A percentile compares a stretch with the other conserved stretches of the same genome.
phyloP scores from a whole-genome alignment of 2,888 invertebrate species.

The Chesias legatella region DNA sequence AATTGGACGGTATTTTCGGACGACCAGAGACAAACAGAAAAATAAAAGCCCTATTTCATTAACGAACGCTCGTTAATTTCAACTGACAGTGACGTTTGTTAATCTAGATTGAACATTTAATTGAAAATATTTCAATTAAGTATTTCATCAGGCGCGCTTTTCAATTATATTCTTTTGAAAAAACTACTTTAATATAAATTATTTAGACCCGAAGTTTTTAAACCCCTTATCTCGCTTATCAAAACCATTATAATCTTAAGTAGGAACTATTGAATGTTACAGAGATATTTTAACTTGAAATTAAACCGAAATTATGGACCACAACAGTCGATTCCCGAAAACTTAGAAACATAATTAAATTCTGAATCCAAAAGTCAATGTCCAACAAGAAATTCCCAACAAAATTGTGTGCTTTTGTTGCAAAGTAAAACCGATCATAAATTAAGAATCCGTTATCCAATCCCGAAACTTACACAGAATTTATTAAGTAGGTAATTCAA shows the following conservation, averaged over 20 bases:
- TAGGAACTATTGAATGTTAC: no score
- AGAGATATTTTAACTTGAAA: neutral
- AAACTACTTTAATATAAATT: no score
- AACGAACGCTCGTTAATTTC: constrained; percentile 23
- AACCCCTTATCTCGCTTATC: no score
- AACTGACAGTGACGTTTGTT: constrained; percentile 19
- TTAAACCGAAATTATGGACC: neutral
- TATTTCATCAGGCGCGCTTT: neutral
- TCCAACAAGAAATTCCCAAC: constrained; percentile 45
- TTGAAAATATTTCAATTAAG: constrained; percentile 8
- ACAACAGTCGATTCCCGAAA: constrained; percentile 3
- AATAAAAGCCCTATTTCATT: constrained; percentile 31
- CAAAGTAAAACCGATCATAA: constrained; percentile 64
- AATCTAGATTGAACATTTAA: constrained; percentile 21
- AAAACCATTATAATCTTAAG: no score
- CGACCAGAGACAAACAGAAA: constrained; percentile 26
- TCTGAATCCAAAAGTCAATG: constrained; percentile 49
- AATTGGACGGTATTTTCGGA: constrained; percentile 34
- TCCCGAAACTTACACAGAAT: constrained; percentile 51
- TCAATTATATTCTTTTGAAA: neutral
- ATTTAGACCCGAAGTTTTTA: no score
- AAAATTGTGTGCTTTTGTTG: constrained; percentile 61
- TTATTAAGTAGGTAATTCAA: constrained; percentile 55
- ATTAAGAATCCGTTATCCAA: constrained; percentile 59
- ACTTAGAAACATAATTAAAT: constrained; percentile 44